phyloP scores from a whole-genome alignment of 2,888 invertebrate species.

The Lamproptera curius region DNA sequence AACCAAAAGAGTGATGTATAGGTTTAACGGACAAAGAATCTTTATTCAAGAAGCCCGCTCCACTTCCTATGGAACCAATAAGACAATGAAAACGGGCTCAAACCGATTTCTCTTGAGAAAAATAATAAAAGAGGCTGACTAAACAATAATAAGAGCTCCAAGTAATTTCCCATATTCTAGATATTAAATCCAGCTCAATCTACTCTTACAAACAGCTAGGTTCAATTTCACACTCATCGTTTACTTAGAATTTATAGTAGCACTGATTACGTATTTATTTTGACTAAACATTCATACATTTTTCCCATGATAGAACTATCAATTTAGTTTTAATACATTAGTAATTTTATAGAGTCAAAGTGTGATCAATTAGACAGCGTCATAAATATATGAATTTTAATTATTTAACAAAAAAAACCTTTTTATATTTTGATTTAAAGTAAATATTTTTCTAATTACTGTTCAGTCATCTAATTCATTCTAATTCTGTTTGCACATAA shows the following conservation, averaged over 20 bases:
- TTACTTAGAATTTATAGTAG: background rate
- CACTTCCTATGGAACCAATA: constrained; percentile 31
- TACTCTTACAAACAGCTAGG: constrained; percentile 25
- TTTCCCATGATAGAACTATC: too few species aligned
- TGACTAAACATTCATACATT: too few species aligned
- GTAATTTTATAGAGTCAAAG: too few species aligned
- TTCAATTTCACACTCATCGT: constrained; percentile 5
- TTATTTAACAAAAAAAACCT: too few species aligned
- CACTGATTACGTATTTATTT: background rate
- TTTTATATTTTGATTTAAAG: too few species aligned
- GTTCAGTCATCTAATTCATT: too few species aligned
- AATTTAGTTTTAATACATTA: too few species aligned
- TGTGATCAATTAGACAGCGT: too few species aligned
- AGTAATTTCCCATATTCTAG: constrained; percentile 64
- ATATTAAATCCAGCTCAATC: constrained; percentile 53
- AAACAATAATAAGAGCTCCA: constrained; percentile 51
- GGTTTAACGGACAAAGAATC: constrained; percentile 2
- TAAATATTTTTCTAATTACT: too few species aligned
- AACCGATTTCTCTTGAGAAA: constrained; percentile 57
- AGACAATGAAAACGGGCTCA: constrained; percentile 45
- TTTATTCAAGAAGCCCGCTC: constrained; percentile 16
- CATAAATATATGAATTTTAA: too few species aligned
- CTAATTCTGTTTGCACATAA: too few species aligned
- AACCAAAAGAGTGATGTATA: too few species aligned
- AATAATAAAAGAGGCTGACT: constrained; percentile 42